A percentile compares a stretch with the other conserved stretches of the same genome.
phyloP scores from a whole-genome alignment of 2,113 vertebrate species.

The Scomber japonicus region DNA sequence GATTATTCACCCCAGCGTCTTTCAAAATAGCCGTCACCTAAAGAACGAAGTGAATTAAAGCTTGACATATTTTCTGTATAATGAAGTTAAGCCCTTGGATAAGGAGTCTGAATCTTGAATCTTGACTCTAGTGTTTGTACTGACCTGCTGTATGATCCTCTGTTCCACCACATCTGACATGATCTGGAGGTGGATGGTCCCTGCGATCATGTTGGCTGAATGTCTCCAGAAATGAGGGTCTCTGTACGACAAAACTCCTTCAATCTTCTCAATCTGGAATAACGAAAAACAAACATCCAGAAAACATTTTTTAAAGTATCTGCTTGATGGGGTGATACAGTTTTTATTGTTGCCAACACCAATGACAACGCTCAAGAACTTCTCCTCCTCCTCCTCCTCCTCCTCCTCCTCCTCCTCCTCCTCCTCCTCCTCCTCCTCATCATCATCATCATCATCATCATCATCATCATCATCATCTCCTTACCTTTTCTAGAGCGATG shows the following conservation, averaged over 20 bases:
- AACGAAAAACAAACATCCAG: no score
- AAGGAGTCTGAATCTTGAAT: not conserved
- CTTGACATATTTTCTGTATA: no score
- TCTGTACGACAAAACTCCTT: constrained; percentile 96
- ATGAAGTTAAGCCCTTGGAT: not conserved
- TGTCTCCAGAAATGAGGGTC: constrained; percentile 99
- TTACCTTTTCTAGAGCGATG: constrained; percentile 94
- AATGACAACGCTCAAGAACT: not conserved
- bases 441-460: not conserved
- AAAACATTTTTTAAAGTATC: not conserved
- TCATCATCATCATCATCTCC: not conserved
- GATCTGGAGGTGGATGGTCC: constrained; percentile 97
- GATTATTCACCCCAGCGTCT: constrained; percentile 95
- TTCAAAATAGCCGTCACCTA: constrained; percentile 95
- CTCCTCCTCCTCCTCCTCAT: no score
- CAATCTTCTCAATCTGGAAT: constrained; percentile 94
- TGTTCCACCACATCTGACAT: constrained; percentile 95
- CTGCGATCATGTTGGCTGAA: constrained; percentile 92
- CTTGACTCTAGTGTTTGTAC: not conserved
- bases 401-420: no score
- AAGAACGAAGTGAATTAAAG: not conserved
- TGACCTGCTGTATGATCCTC: constrained; percentile 95
- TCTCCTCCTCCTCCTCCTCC: no score
- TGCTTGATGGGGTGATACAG: not conserved
- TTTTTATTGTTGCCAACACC: not conserved